Conservation (phyloP, 2,888 invertebrate species). For the Quadriops clusia region DNA sequence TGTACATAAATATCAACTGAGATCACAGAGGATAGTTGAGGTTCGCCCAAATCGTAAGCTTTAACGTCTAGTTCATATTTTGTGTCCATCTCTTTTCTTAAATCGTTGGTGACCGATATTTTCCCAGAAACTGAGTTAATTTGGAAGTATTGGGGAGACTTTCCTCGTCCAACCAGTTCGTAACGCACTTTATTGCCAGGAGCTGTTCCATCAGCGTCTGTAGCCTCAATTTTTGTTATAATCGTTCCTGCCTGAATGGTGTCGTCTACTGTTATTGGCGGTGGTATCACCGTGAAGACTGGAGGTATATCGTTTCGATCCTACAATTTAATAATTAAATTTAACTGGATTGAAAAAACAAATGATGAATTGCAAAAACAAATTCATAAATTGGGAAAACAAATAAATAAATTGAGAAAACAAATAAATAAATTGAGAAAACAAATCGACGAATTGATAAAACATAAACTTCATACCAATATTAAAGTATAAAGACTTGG, state of each 20-base stretch:
- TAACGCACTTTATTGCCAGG: slow-evolving; percentile 72
- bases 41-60: slow-evolving; percentile 78
- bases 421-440: slow-evolving; percentile 2
- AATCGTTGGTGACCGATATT: slow-evolving; percentile 67
- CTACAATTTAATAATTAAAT: slow-evolving; percentile 31
- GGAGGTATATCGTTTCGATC: slow-evolving; percentile 85
- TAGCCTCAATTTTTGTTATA: slow-evolving; percentile 66
- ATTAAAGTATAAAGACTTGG: slow-evolving; percentile 20
- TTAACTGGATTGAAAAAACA: slow-evolving; percentile 17
- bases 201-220: slow-evolving; percentile 73
- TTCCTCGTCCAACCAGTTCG: slow-evolving; percentile 70
- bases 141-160: slow-evolving; percentile 74
- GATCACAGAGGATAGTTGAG: slow-evolving; percentile 68
- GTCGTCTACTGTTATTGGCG: slow-evolving; percentile 74
- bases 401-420: no score
- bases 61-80: slow-evolving; percentile 82
- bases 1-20: slow-evolving; percentile 74
- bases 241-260: slow-evolving; percentile 70
- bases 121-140: slow-evolving; percentile 77
- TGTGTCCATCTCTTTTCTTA: slow-evolving; percentile 74
- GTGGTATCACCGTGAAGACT: slow-evolving; percentile 70
- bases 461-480: slow-evolving; percentile 31
- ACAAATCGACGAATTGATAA: no score
- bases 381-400: slow-evolving; percentile 1
- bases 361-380: neutral